A percentile compares a stretch with the other conserved stretches of the same genome.
These are phyloP conservation scores for Parazoanthus atlanticus DNA, from an alignment of 92 coral and sea anemone genomes.

Conservation along the genomic window DNA sequence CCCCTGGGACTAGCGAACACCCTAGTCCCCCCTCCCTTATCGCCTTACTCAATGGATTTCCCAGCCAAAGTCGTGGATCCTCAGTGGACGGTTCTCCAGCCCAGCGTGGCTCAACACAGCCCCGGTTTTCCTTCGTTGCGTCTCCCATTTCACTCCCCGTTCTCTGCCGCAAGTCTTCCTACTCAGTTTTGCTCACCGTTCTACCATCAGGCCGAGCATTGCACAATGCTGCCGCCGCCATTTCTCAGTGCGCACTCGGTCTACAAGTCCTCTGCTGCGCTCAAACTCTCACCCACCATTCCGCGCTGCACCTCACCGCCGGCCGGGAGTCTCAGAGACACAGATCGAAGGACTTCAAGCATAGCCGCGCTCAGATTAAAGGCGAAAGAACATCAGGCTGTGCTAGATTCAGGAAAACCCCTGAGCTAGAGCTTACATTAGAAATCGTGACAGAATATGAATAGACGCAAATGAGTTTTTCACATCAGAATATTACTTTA, in stretches of 20 bases:
- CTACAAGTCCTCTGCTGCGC: conserved; percentile 56
- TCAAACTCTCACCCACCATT: conserved; percentile 63
- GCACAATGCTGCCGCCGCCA: conserved; percentile 59
- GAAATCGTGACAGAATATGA: background rate
- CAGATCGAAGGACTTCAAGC: conserved; percentile 87
- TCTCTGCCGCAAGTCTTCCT: conserved; percentile 39
- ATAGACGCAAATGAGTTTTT: background rate
- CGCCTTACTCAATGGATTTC: conserved; percentile 70
- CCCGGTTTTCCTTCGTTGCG: conserved; percentile 78
- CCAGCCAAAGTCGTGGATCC: conserved; percentile 58
- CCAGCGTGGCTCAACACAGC: conserved; percentile 41
- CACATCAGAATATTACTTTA: background rate
- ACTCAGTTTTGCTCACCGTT: conserved; percentile 51
- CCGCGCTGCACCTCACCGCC: conserved; percentile 68
- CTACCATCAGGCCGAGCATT: conserved; percentile 49
- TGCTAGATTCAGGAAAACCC: conserved; percentile 38
- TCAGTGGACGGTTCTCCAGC: conserved; percentile 59
- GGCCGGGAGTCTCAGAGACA: conserved; percentile 52
- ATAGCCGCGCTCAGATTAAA: conserved; percentile 85
- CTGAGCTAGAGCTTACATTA: conserved; percentile 24
- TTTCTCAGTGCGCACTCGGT: conserved; percentile 55
- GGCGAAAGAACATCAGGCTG: conserved; percentile 85
- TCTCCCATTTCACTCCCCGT: conserved; percentile 75
- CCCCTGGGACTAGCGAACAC: conserved; percentile 82
- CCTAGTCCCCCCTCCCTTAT: conserved; percentile 76